Conservation (phyloP, 2,797 vertebrate genomes). For the Danio jaintianensis region DNA sequence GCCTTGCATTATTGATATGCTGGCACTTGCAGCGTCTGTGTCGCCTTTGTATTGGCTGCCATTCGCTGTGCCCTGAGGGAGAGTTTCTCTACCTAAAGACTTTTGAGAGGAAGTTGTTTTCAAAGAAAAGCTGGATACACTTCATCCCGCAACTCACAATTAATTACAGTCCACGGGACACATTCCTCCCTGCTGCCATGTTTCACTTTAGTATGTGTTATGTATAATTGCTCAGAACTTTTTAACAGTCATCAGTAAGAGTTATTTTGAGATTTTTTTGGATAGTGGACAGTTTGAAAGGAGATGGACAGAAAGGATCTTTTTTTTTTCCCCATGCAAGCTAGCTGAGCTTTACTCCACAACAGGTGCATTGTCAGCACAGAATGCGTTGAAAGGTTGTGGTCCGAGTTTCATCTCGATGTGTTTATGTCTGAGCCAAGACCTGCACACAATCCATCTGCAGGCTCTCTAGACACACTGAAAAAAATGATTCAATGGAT, state of each 20-base stretch:
- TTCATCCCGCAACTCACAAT: not conserved
- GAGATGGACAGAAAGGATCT: not conserved
- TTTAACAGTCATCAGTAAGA: not conserved
- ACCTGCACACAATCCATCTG: not conserved
- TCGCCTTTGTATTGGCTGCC: conserved; percentile 16
- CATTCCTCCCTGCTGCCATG: not conserved
- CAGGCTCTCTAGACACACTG: not conserved
- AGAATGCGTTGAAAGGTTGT: not conserved
- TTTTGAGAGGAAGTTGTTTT: not conserved
- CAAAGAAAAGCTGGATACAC: not conserved
- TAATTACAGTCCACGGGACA: not conserved
- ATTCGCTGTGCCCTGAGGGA: conserved; percentile 1
- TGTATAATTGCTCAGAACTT: not conserved
- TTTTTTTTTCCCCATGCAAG: not conserved
- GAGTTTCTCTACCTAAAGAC: not conserved
- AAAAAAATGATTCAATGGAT: too few species aligned
- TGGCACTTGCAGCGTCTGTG: conserved; percentile 9
- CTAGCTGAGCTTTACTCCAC: not conserved
- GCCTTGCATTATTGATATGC: conserved; percentile 45
- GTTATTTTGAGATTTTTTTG: not conserved
- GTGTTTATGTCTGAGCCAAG: not conserved
- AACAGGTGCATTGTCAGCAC: conserved; percentile 18
- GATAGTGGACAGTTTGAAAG: not conserved
- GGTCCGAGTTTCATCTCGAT: not conserved
- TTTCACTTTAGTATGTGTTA: not conserved